Base-by-base conservation (phyloP, 2,888 invertebrate species). In the Agriopis marginaria region DNA sequence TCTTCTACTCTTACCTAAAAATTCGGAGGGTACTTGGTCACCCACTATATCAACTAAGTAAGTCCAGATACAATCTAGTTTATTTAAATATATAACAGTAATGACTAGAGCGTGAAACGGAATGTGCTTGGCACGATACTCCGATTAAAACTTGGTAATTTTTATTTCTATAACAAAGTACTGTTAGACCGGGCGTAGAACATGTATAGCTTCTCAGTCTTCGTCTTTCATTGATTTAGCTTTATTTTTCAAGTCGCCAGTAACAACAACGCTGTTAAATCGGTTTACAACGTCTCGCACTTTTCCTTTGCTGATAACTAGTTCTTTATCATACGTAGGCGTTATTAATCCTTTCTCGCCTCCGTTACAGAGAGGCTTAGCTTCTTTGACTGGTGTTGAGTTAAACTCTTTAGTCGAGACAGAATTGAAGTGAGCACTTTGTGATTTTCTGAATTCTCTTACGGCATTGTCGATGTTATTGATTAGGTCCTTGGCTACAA, bases 201-300 rank as follows among this genome's bases (percentile, higher is more conserved):
- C 39, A 40, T 66, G 42, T 60, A 72, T 69, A 61, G 40, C 64
- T 68, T 67, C 64, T 86, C 86, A 88, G 84, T 88, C 87, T 87
- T 85, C 86, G 71, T 80, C 80, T 78, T 85, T 87, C 63, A 86
- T 73, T 75, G 79, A 71, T 82, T 87, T 89, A 23, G 62, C 71
- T 40, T 79, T 80, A 63, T 74, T 77, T 10, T 76, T 75, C 58
- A 79, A 76, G 11, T 80, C 81, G 10, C 77, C 78, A 7, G 72
- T 86, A 2, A 84, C 78, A 17, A 87, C 86, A 61, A 85, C 84
- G 44, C 81, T 92, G 70, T 94, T 94, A 63, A 94, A 90, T 82
- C 88, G 87, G 59, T 94, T 93, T 0, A 94, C 93, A 0, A 93
- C 94, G 73, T 94, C 94, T 70, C 94, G 86, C 2, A 94, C 94